phyloP scores from a whole-genome alignment of 2,888 invertebrate species.

The Nomada ferruginata region DNA sequence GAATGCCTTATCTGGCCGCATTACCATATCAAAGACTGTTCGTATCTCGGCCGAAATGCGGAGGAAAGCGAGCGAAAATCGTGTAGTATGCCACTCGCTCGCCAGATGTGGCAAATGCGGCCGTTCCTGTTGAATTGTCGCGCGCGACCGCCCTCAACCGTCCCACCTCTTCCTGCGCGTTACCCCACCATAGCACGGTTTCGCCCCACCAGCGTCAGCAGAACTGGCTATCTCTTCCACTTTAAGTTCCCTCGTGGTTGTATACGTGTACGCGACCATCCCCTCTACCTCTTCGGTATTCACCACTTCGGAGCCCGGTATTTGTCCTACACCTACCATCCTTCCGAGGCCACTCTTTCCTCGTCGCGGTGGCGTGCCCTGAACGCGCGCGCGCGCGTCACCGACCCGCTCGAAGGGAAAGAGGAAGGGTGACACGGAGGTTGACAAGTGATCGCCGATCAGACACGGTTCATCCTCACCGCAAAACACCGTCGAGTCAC shows the following conservation, averaged over 20 bases:
- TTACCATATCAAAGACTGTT: too few species aligned
- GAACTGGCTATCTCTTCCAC: conserved; percentile 80
- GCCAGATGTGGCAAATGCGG: conserved; percentile 82
- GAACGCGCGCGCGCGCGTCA: conserved; percentile 24
- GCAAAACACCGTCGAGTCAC: conserved; percentile 50
- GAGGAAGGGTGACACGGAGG: conserved; percentile 4
- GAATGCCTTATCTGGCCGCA: too few species aligned
- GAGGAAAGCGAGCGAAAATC: conserved; percentile 23
- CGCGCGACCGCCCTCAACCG: conserved; percentile 82
- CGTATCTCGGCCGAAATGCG: not conserved
- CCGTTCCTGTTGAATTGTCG: conserved; percentile 81
- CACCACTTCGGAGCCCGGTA: conserved; percentile 73
- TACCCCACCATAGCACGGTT: conserved; percentile 70
- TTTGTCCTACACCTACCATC: conserved; percentile 73
- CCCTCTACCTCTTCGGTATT: conserved; percentile 71
- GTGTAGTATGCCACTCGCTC: conserved; percentile 77
- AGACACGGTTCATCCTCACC: conserved; percentile 48
- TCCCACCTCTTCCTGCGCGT: conserved; percentile 74
- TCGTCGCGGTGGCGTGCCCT: conserved; percentile 38
- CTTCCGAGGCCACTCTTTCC: conserved; percentile 60
- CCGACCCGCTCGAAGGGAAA: conserved; percentile 7
- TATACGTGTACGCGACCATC: conserved; percentile 62
- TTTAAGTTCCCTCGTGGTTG: conserved; percentile 71
- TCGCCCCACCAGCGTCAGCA: conserved; percentile 69
- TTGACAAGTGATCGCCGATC: conserved; percentile 61